A percentile compares a stretch with the other conserved stretches of the same genome.
Evolutionary conservation across 1,140 invertebrate genomes (phyloP).

Genomic region (Drosophila ironensis): DNA sequence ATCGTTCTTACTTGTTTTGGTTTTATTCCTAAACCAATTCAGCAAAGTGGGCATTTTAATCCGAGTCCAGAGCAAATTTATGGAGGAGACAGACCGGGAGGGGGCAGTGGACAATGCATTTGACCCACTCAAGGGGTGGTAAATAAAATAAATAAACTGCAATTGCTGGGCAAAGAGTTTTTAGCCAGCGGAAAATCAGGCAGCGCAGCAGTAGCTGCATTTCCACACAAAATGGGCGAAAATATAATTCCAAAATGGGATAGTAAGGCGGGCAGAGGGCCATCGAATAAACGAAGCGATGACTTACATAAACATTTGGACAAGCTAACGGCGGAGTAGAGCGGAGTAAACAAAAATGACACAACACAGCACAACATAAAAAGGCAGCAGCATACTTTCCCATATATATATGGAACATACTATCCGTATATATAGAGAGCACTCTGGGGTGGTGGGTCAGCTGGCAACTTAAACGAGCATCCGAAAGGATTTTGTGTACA

Average conservation of each 20-base stretch:
- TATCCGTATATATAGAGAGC: neutral
- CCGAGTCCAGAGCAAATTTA: conserved; percentile 38
- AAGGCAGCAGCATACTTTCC: conserved; percentile 51
- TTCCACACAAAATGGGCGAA: conserved; percentile 68
- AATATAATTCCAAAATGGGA: conserved; percentile 76
- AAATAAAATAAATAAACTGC: conserved; percentile 79
- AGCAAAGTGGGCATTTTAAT: conserved; percentile 59
- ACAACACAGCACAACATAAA: conserved; percentile 79
- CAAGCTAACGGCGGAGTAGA: conserved; percentile 55
- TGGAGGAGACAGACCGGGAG: conserved; percentile 10
- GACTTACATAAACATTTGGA: conserved; percentile 78
- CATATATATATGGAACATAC: conserved; percentile 2
- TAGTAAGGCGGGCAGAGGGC: conserved; percentile 22
- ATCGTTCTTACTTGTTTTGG: no score
- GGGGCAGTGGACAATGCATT: conserved; percentile 51
- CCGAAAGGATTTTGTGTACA: conserved; percentile 81
- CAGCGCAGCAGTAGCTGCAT: conserved; percentile 39
- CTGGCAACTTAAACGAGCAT: conserved; percentile 77
- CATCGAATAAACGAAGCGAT: conserved; percentile 74
- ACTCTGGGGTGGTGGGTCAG: conserved; percentile 7
- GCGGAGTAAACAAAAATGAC: conserved; percentile 75
- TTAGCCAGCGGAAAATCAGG: conserved; percentile 70
- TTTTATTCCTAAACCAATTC: conserved; percentile 46
- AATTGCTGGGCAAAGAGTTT: conserved; percentile 72
- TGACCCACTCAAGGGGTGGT: conserved; percentile 60